A percentile compares a stretch with the other conserved stretches of the same genome.
phyloP scores from a whole-genome alignment of 2,113 vertebrate species.

The Myiagra hebetior region DNA sequence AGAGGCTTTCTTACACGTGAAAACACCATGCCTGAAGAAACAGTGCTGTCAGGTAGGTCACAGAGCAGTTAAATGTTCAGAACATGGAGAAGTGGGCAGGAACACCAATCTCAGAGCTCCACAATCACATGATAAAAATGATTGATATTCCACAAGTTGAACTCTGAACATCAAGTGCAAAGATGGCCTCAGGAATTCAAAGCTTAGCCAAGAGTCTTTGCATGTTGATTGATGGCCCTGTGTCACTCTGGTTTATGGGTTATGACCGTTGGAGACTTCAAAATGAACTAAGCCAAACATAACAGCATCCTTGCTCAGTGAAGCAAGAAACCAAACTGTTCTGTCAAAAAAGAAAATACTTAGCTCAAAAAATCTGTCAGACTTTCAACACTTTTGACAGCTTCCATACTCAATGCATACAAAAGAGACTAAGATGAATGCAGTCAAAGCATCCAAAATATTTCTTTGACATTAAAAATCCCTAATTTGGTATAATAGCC shows the following conservation, averaged over 20 bases:
- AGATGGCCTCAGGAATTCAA: neutral
- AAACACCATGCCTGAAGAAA: neutral
- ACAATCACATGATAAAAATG: neutral
- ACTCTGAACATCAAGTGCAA: neutral
- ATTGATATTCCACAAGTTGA: constrained; percentile 11
- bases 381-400: constrained; percentile 67
- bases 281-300: constrained; percentile 68
- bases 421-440: constrained; percentile 36
- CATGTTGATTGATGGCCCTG: constrained; percentile 76
- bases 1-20: neutral
- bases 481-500: neutral
- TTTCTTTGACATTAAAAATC: constrained; percentile 23
- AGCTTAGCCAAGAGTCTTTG: constrained; percentile 10
- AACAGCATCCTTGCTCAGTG: constrained; percentile 56
- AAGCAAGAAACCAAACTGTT: constrained; percentile 66
- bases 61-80: neutral
- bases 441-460: constrained; percentile 1
- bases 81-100: neutral
- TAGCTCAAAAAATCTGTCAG: constrained; percentile 71
- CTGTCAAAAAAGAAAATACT: constrained; percentile 74
- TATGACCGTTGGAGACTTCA: constrained; percentile 67
- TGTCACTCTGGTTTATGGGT: constrained; percentile 75
- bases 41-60: neutral
- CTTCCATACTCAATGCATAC: constrained; percentile 57
- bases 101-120: neutral